These are phyloP conservation scores for Pteromalus puparum DNA, from an alignment of 1,140 invertebrate species.

Conservation along the genomic window DNA sequence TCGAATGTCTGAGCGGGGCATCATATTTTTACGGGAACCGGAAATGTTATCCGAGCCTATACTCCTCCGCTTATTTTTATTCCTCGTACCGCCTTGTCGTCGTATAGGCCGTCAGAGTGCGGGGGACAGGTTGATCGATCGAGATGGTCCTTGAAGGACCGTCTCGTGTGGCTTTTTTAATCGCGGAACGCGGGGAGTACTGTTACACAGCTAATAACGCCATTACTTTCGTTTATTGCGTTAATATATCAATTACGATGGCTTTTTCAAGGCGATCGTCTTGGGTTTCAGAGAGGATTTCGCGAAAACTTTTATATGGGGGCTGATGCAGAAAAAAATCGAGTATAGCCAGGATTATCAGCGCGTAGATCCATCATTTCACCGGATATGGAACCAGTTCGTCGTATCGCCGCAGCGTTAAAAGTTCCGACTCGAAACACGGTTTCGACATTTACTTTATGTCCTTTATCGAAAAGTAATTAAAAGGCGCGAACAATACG, in stretches of 20 bases:
- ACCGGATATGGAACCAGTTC: too few relatives aligned
- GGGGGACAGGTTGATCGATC: constrained; percentile 32
- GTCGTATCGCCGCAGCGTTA: too few relatives aligned
- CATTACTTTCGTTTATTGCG: constrained; percentile 34
- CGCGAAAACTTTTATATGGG: too few relatives aligned
- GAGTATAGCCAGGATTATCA: too few relatives aligned
- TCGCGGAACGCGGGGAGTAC: not conserved
- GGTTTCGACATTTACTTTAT: too few relatives aligned
- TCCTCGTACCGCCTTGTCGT: not conserved
- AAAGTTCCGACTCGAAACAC: too few relatives aligned
- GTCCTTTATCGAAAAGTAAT: too few relatives aligned
- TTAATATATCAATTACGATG: constrained; percentile 37
- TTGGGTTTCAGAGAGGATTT: too few relatives aligned
- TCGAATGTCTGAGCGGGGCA: not conserved
- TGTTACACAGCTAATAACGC: constrained; percentile 43
- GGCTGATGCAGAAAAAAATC: too few relatives aligned
- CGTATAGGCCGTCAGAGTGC: not conserved
- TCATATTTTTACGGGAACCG: constrained; percentile 51
- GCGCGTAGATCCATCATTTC: too few relatives aligned
- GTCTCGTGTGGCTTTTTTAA: not conserved
- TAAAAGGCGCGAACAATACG: too few relatives aligned
- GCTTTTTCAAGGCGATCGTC: not conserved
- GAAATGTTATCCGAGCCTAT: constrained; percentile 46
- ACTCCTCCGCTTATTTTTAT: constrained; percentile 50
- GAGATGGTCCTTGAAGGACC: constrained; percentile 6